Percentiles rank a stretch among this genome's conserved stretches.
phyloP scores from a whole-genome alignment of 2,888 invertebrate genomes.

The Heliconius hortense region DNA sequence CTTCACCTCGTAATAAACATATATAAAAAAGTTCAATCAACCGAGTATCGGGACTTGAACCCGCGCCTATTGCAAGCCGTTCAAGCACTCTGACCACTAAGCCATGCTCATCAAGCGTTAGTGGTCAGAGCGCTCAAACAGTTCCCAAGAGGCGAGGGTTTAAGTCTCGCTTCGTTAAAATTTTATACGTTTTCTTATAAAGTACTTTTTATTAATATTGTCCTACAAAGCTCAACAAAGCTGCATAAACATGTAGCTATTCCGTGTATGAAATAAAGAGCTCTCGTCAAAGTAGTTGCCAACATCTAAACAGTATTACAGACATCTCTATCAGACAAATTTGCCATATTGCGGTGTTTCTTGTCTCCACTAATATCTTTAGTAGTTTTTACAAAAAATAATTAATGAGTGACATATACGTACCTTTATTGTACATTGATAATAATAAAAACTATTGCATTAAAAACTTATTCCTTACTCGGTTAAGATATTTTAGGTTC shows the following conservation, averaged over 20 bases:
- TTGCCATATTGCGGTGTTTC: conserved; percentile 1
- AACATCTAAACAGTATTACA: conserved; percentile 1
- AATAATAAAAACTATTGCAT: neutral
- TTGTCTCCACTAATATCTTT: neutral
- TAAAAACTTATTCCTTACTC: no score
- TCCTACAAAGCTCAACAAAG: neutral
- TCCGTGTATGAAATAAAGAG: conserved; percentile 1
- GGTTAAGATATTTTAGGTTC: no score
- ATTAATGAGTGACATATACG: neutral
- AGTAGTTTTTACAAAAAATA: neutral
- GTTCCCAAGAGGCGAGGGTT: no score
- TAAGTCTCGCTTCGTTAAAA: no score
- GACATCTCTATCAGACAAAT: conserved; percentile 1
- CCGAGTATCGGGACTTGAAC: neutral
- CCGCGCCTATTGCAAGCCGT: neutral
- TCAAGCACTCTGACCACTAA: neutral
- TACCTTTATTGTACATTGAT: neutral
- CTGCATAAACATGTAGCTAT: neutral
- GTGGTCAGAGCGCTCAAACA: neutral
- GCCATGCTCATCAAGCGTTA: neutral
- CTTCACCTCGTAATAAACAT: no score
- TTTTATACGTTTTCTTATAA: no score
- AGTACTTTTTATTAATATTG: neutral
- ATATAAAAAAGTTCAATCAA: no score
- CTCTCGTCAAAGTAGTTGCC: conserved; percentile 13